Evolutionary conservation across 2,113 vertebrate species (phyloP), one percentile per base, ranked within the genome.

Genomic region (Polypterus bichir): DNA sequence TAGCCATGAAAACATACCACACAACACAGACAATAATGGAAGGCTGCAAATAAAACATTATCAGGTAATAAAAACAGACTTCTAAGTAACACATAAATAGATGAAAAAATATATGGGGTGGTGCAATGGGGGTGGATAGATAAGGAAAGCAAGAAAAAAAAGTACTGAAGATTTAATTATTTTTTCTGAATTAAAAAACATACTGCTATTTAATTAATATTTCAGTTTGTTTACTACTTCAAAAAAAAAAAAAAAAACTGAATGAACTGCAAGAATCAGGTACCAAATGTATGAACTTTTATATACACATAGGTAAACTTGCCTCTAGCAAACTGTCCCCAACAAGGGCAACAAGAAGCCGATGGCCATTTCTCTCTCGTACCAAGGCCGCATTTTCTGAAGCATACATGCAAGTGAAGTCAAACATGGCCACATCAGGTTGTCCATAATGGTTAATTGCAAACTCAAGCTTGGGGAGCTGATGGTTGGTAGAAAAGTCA

Each of bases 401-500:
- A 0, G 96, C 96, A 0, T 97, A 97, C 95, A 99, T 99, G 77
- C 96, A 99, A 0, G 96, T 99, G 77, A 99, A 99, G 79, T 98
- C 96, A 44, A 99, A 99, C 96, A 99, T 98, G 75, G 96, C 96
- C 48, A 98, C 95, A 1, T 99, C 94, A 0, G 96, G 96, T 79
- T 96, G 96, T 44, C 96, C 96, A 0, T 99, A 99, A 74, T 98
- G 95, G 74, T 98, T 99, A 76, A 99, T 99, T 81, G 96, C 96
- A 1, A 98, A 99, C 68, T 98, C 92, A 74, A 99, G 76, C 0
- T 83, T 84, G 0, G 96, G 96, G 73, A 99, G 82, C 79, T 94
- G 93, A 62, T 96, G 91, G 72, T 92, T 97, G 49, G 96, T 99
- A 62, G 96, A 98, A 79, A 98, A 99, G 71, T 92, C 91, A 0